Evolutionary conservation across 1,140 invertebrate species (phyloP).

Genomic region (Cyclina sinensis): DNA sequence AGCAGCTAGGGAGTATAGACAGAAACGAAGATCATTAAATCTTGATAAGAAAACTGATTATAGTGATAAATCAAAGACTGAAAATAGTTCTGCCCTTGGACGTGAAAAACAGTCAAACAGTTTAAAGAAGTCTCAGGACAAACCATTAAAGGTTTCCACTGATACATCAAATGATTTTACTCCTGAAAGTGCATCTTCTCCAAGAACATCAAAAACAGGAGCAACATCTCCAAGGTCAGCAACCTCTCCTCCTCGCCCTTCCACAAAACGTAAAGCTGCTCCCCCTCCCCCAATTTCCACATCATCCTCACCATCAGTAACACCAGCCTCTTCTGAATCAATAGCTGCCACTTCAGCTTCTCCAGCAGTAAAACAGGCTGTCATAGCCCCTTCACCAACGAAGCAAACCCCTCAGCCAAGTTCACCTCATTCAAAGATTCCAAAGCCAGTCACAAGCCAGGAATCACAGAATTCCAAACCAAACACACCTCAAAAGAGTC

Average conservation of each 20-base stretch:
- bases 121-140: not conserved
- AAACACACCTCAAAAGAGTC: slow-evolving; percentile 11
- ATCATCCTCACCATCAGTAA: not conserved
- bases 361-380: not conserved
- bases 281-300: slow-evolving; percentile 52
- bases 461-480: slow-evolving; percentile 25
- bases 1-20: slow-evolving; percentile 73
- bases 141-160: slow-evolving; percentile 31
- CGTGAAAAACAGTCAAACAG: not conserved
- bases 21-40: slow-evolving; percentile 75
- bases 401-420: slow-evolving; percentile 1
- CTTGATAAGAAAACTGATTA: slow-evolving; percentile 63
- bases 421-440: slow-evolving; percentile 44
- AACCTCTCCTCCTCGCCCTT: slow-evolving; percentile 41
- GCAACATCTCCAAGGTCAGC: slow-evolving; percentile 18
- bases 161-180: not conserved
- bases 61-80: slow-evolving; percentile 26
- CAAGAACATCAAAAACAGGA: slow-evolving; percentile 6
- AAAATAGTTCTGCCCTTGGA: not conserved
- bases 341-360: not conserved
- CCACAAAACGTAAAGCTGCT: slow-evolving; percentile 67
- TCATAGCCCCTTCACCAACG: not conserved
- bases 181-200: slow-evolving; percentile 40
- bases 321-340: not conserved
- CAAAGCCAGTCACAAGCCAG: slow-evolving; percentile 36